Conservation (phyloP, 1,140 invertebrate genomes). For the Cheumatopsyche charites region DNA sequence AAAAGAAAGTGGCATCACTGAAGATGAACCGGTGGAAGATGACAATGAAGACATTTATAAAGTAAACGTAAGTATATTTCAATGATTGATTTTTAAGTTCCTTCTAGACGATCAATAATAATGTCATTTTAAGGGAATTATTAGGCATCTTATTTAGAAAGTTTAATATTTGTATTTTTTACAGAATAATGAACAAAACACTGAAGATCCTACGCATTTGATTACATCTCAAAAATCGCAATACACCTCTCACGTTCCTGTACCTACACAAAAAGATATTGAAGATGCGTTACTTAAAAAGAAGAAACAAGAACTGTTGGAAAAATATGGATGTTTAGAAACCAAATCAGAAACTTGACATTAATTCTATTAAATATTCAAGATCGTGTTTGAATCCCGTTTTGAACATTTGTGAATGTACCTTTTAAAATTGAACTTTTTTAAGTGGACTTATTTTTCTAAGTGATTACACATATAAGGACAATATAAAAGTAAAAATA, state of each 20-base stretch:
- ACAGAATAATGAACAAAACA: conserved; percentile 52
- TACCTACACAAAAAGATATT: conserved; percentile 87
- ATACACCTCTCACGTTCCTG: conserved; percentile 83
- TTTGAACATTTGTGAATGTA: background rate
- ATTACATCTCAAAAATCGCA: conserved; percentile 53
- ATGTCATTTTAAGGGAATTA: background rate
- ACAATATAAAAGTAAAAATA: conserved; percentile 12
- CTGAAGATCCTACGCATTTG: conserved; percentile 3
- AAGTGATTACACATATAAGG: background rate
- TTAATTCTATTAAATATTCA: no score
- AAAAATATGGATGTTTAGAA: conserved; percentile 69
- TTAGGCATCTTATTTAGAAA: background rate
- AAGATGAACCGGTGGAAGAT: conserved; percentile 54
- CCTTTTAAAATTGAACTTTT: background rate
- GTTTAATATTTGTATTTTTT: background rate
- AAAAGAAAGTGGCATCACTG: conserved; percentile 63
- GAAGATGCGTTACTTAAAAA: conserved; percentile 85
- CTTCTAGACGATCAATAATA: no score
- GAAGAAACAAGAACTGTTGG: conserved; percentile 88
- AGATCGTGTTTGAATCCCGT: background rate
- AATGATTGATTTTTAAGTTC: no score
- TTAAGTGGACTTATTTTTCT: background rate
- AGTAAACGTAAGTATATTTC: conserved; percentile 49
- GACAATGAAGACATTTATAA: conserved; percentile 63
- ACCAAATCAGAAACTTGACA: conserved; percentile 55